Conservation (phyloP, 2,113 vertebrate species). For the Takifugu flavidus region DNA sequence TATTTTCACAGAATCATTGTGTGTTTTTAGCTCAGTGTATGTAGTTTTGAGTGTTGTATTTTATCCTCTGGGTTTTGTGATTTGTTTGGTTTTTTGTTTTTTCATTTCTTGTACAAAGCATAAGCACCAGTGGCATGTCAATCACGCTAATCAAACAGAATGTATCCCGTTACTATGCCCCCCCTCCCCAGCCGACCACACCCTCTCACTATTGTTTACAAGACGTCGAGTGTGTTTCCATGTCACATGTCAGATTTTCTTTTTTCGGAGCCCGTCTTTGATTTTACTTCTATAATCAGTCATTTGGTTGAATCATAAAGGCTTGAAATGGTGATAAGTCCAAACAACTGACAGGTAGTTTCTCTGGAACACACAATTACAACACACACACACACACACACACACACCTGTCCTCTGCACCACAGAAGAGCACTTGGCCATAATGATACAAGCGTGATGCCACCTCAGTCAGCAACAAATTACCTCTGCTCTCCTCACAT, state of each 20-base stretch:
- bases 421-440: slow-evolving; percentile 67
- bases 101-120: slow-evolving; percentile 48
- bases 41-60: slow-evolving; percentile 57
- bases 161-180: slow-evolving; percentile 73
- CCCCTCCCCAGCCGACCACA: slow-evolving; percentile 41
- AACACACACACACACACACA: slow-evolving; percentile 26
- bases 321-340: slow-evolving; percentile 78
- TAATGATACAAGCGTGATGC: slow-evolving; percentile 65
- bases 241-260: slow-evolving; percentile 24
- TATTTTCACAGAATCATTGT: slow-evolving; percentile 49
- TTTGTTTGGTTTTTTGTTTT: no score
- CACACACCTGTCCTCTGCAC: slow-evolving; percentile 43
- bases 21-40: slow-evolving; percentile 48
- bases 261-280: slow-evolving; percentile 49
- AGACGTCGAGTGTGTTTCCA: slow-evolving; percentile 57
- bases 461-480: slow-evolving; percentile 74
- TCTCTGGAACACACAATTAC: slow-evolving; percentile 40
- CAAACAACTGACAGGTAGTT: slow-evolving; percentile 28
- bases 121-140: slow-evolving; percentile 71
- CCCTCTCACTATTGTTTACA: slow-evolving; percentile 75
- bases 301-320: slow-evolving; percentile 62
- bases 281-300: slow-evolving; percentile 49
- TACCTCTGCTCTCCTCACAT: slow-evolving; percentile 76
- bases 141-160: slow-evolving; percentile 72
- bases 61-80: slow-evolving; percentile 35